Evolutionary conservation across 92 coral and sea anemone species (phyloP), one percentile per base, ranked within the genome.

Genomic region (Heteractis magnifica): DNA sequence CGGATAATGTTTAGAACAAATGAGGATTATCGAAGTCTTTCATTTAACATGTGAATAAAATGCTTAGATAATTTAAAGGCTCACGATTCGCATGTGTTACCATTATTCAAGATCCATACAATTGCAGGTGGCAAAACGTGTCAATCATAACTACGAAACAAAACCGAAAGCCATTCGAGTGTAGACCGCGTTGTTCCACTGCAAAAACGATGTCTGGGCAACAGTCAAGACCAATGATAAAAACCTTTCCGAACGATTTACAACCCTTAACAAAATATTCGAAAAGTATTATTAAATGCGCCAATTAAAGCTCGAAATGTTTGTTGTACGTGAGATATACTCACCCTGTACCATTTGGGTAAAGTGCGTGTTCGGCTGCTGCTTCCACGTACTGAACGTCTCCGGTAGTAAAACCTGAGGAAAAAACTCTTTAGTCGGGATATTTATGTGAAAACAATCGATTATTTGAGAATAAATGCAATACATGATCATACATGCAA

Each of bases 301-400:
- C 73, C 73, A 68, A 68, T 68, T 68, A 26, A 68, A 26, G 49
- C 11, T 26, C 83, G 23, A 78, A 82, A 68, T 77, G 56, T 55
- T 84, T 41, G 75, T 49, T 75, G 77, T 56, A 26, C 73, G 49
- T 26, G 44, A 68, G 73, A 68, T 23, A 21, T 49, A 94, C 99
- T 96, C 88, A 96, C 99, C 90, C 88, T 2, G 98, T 87, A 8
- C 98, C 99, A 83, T 92, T 96, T 20, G 99, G 89, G 79, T 89
- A 96, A 59, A 96, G 84, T 23, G 95, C 81, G 85, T 93, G 98
- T 62, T 96, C 99, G 62, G 97, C 91, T 21, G 86, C 44, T 4
- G 92, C 88, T 84, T 96, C 99, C 5, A 96, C 99, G 68, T 86
- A 96, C 82, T 94, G 99, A 34, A 94, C 99, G 81, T 96, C 99